phyloP scores from a whole-genome alignment of 1,140 invertebrate genomes.

The Drosophila micromelanica region DNA sequence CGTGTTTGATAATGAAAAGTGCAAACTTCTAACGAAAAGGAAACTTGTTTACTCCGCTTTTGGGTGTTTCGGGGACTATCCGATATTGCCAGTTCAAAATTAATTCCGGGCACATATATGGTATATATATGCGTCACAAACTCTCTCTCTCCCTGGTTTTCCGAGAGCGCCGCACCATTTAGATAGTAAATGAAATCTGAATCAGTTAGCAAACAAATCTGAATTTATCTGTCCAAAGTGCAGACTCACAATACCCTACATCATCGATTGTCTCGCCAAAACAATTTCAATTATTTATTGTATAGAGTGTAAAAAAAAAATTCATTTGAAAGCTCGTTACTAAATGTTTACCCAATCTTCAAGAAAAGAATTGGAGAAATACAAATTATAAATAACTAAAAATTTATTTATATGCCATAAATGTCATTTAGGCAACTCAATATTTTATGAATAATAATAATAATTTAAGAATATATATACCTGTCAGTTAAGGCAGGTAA shows the following conservation, averaged over 20 bases:
- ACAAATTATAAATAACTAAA: too few relatives aligned
- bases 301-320: not conserved
- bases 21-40: slow-evolving; percentile 45
- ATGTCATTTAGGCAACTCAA: too few relatives aligned
- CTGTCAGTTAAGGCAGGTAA: not conserved
- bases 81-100: slow-evolving; percentile 24
- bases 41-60: slow-evolving; percentile 43
- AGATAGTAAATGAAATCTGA: slow-evolving; percentile 6
- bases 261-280: not conserved
- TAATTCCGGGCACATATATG: slow-evolving; percentile 35
- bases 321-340: not conserved
- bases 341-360: not conserved
- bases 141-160: not conserved
- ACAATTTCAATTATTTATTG: not conserved
- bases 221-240: not conserved
- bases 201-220: slow-evolving; percentile 17
- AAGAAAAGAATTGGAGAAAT: not conserved
- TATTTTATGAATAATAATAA: too few relatives aligned
- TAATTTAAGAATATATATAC: not conserved
- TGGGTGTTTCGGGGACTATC: slow-evolving; percentile 8
- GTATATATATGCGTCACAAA: slow-evolving; percentile 17
- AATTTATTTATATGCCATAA: too few relatives aligned
- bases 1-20: slow-evolving; percentile 41
- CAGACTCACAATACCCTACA: slow-evolving; percentile 6
- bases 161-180: not conserved